Base-by-base conservation (phyloP, 2,888 invertebrate species). In the Argyresthia goedartella region DNA sequence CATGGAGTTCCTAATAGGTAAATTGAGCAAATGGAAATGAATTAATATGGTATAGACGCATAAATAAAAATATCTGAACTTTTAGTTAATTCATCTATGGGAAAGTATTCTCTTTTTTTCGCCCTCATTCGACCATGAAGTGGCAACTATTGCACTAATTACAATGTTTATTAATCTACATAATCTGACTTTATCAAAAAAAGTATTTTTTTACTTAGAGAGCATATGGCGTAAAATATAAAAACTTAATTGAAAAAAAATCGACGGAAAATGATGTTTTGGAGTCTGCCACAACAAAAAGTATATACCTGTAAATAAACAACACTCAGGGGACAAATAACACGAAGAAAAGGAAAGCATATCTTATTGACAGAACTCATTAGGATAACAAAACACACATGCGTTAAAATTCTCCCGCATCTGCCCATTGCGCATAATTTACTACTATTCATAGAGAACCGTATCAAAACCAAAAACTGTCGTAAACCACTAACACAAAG, bases 311-410 rank as follows among this genome's bases (percentile, higher is more conserved):
- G 44, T 44, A 61, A 63, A 54, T 54, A 69, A 73, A 79, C 67
- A 62, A 69, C 66, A 62, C 81, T 67, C 76, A 53, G 16, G 80
- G 66, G 82, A 62, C 65, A 61, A 68, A 73, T 69, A 67, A 57
- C 57, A 58, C 58, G 53, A 11, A 16, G 46, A 60, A 60, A 56
- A 66, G 63, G 65, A 76, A 73, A 79, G 69, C 79, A 76, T 79
- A 71, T 72, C 75, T 81, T 76, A 81, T 76, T 77, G 81, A 79
- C 82, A 73, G 71, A 73, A 67, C 73, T 79, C 76, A 82, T 84
- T 81, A 81, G 68, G 65, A 66, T 80, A 82, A 84, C 82, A 81
- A 80, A 82, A 84, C 70, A 74, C 84, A 85, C 76, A 81, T 81
- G 82, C 72, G 69, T 70, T 63, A 61, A 69, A 67, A 62, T 59